A percentile compares a stretch with the other conserved stretches of the same genome.
Conservation (phyloP, 2,113 vertebrate species). For the Misgurnus mizolepis region DNA sequence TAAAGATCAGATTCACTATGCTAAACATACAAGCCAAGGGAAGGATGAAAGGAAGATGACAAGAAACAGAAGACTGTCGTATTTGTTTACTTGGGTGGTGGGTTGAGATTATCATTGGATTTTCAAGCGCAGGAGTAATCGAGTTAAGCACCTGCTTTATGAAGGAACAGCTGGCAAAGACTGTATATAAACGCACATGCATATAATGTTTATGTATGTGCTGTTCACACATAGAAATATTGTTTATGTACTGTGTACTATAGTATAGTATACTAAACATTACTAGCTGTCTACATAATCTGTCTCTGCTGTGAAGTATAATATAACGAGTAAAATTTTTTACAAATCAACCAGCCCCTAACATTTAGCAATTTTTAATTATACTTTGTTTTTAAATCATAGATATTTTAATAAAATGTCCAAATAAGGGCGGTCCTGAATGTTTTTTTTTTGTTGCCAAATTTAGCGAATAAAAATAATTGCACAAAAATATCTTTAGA, state of each 20-base stretch:
- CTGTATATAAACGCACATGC: slow-evolving; percentile 32
- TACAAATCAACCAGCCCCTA: no score
- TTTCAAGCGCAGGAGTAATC: slow-evolving; percentile 58
- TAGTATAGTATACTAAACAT: no score
- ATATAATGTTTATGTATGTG: background rate
- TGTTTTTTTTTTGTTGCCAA: no score
- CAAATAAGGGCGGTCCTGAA: no score
- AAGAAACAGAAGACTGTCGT: background rate
- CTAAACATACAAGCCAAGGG: slow-evolving; percentile 61
- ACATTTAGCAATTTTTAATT: no score
- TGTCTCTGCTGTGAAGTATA: no score
- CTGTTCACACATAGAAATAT: background rate
- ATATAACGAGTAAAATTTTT: no score
- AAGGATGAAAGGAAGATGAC: background rate
- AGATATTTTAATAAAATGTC: no score
- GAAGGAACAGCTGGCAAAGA: slow-evolving; percentile 73
- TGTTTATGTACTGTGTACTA: no score
- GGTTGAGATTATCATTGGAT: slow-evolving; percentile 37
- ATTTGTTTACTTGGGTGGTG: background rate
- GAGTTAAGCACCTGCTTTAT: slow-evolving; percentile 67
- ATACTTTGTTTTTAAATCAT: no score
- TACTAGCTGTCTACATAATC: background rate
- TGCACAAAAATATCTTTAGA: no score
- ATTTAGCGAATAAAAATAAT: no score
- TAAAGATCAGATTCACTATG: slow-evolving; percentile 69